Evolutionary conservation across 2,113 vertebrate genomes (phyloP), one percentile per base, ranked within the genome.

Genomic region (Melanerpes aurifrons): DNA sequence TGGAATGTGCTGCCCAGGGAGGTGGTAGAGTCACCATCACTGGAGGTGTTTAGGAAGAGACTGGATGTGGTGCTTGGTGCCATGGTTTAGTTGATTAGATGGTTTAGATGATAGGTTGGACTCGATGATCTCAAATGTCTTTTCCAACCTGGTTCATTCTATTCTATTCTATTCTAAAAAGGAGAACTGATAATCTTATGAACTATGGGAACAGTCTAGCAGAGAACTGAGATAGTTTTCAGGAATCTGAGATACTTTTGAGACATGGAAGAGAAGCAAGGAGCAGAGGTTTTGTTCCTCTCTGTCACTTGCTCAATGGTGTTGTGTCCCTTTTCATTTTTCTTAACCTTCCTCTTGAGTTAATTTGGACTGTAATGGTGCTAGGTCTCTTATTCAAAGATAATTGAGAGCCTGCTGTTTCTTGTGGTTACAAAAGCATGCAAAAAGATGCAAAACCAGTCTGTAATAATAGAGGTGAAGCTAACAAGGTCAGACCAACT

Each of bases 401-500:
- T 11, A 77, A 61, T 13, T 0, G 2, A 43, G 29, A 68, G 61
- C 6, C 56, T 40, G 12, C 15, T 35, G n/a, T 7, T 75, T 24
- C 28, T 31, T 15, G 29, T 8, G 22, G 37, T 53, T 48, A 28
- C 32, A 70, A 57, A 71, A 71, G 70, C 15, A 0, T 22, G 21
- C 15, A 74, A 14, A 62, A 66, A 72, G 45, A 50, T 35, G 40
- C 77, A 84, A 85, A 92, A 12, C 6, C 59, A 67, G 9, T 7
- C 35, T 31, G 29, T 7, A 31, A 26, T 0, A 43, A 45, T 8
- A 59, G 59, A 53, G 20, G 53, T 0, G 1, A 47, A 73, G 57
- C 71, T 54, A n/a, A 6, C 0, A 0, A 25, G 40, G 43, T 4
- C 12, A 86, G 77, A 11, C 66, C 56, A n/a, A 9, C 8, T 1